phyloP scores from a whole-genome alignment of 1,140 invertebrate species.

The Drosophila ohnishii region DNA sequence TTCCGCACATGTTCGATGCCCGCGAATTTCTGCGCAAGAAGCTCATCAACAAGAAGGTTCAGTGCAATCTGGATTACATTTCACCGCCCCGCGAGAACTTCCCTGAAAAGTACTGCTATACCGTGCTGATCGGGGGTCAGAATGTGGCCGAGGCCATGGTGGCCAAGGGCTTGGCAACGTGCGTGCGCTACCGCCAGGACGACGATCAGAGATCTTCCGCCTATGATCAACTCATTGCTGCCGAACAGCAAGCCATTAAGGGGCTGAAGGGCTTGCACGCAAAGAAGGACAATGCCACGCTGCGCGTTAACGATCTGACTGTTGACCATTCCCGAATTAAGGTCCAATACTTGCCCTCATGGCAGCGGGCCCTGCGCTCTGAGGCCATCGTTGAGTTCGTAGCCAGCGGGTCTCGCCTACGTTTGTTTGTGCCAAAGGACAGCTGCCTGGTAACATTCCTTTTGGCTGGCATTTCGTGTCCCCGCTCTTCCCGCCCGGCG shows the following conservation, averaged over 20 bases:
- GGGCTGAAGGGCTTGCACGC: constrained; percentile 91
- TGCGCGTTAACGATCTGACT: constrained; percentile 91
- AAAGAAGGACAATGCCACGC: constrained; percentile 92
- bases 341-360: constrained; percentile 93
- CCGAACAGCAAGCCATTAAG: constrained; percentile 96
- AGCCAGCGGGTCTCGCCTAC: constrained; percentile 94
- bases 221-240: constrained; percentile 96
- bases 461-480: constrained; percentile 94
- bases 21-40: constrained; percentile 98
- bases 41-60: constrained; percentile 97
- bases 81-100: constrained; percentile 96
- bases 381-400: constrained; percentile 98
- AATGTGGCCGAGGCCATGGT: constrained; percentile 98
- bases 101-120: constrained; percentile 98
- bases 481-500: constrained; percentile 90
- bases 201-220: constrained; percentile 97
- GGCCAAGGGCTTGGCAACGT: constrained; percentile 94
- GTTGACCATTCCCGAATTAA: constrained; percentile 95
- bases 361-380: constrained; percentile 92
- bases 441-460: constrained; percentile 97
- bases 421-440: constrained; percentile 97
- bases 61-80: constrained; percentile 97
- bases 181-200: constrained; percentile 96
- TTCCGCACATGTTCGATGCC: constrained; percentile 99
- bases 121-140: constrained; percentile 92